Percentiles rank a stretch among this genome's conserved stretches.
phyloP scores from a whole-genome alignment of 35 echinoderm and acorn worm species.

The Heliocidaris erythrogramma region DNA sequence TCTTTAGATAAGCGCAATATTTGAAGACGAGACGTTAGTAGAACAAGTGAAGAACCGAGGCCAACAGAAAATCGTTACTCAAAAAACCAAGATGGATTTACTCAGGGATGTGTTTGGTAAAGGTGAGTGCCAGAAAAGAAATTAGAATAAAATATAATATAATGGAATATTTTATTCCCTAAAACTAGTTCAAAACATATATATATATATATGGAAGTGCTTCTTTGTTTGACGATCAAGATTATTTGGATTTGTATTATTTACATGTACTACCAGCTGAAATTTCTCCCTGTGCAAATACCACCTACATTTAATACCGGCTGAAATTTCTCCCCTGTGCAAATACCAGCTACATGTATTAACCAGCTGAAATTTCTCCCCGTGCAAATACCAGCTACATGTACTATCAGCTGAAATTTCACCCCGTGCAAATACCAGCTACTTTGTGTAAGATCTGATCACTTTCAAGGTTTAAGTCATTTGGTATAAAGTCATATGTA shows the following conservation, averaged over 20 bases:
- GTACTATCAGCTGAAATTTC: no score
- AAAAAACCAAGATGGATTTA: slow-evolving; percentile 70
- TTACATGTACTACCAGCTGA: background rate
- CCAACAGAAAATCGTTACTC: slow-evolving; percentile 18
- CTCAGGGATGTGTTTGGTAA: slow-evolving; percentile 95
- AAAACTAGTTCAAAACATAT: background rate
- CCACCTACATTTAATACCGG: no score
- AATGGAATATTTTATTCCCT: background rate
- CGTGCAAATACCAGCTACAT: background rate
- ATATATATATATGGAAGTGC: background rate
- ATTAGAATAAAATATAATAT: no score
- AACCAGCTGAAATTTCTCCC: no score
- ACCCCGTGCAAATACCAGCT: no score
- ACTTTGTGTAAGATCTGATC: no score
- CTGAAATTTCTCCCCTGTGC: no score
- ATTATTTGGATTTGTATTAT: no score
- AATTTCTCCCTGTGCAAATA: background rate
- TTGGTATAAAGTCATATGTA: no score
- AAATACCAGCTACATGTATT: no score
- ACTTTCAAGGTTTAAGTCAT: no score
- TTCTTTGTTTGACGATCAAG: no score
- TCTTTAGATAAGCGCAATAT: slow-evolving; percentile 87
- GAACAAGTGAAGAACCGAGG: slow-evolving; percentile 79
- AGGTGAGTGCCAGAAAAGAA: slow-evolving; percentile 60
- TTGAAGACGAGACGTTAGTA: slow-evolving; percentile 96